These are phyloP conservation scores for Drosophila sp. DNA, from an alignment of 1,140 invertebrate species.

Conservation along the genomic window DNA sequence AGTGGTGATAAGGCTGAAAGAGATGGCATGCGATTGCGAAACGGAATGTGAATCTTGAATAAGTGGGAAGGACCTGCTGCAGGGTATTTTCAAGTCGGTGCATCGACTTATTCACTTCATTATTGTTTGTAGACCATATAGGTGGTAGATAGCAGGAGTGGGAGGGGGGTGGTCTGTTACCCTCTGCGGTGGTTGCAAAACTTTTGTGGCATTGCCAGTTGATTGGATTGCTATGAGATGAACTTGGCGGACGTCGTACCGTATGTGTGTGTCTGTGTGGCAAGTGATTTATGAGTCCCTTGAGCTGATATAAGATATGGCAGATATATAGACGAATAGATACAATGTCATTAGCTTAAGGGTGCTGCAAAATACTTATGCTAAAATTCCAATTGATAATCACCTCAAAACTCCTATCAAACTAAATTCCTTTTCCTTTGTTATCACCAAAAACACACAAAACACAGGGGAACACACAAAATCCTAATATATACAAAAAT, in stretches of 20 bases:
- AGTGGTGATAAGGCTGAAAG: too few species aligned
- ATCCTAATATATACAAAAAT: not conserved
- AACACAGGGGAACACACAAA: not conserved
- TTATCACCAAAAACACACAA: not conserved
- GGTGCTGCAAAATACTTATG: not conserved
- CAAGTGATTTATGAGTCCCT: constrained; percentile 77
- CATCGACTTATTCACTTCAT: too few species aligned
- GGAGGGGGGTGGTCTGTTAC: constrained; percentile 10
- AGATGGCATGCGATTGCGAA: too few species aligned
- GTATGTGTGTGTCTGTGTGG: constrained; percentile 32
- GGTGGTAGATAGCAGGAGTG: constrained; percentile 30
- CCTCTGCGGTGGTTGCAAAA: constrained; percentile 67
- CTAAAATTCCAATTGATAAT: not conserved
- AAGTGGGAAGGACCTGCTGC: too few species aligned
- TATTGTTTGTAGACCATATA: constrained; percentile 60
- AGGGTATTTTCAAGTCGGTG: too few species aligned
- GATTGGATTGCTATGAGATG: constrained; percentile 80
- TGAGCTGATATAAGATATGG: constrained; percentile 64
- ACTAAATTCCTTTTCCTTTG: not conserved
- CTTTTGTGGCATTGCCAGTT: constrained; percentile 74
- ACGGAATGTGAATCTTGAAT: too few species aligned
- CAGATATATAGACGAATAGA: constrained; percentile 59
- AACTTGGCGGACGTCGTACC: constrained; percentile 46
- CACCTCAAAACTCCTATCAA: not conserved
- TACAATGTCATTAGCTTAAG: constrained; percentile 67